Conservation (phyloP, 1,140 invertebrate genomes). For the Propsilocerus akamusi region DNA sequence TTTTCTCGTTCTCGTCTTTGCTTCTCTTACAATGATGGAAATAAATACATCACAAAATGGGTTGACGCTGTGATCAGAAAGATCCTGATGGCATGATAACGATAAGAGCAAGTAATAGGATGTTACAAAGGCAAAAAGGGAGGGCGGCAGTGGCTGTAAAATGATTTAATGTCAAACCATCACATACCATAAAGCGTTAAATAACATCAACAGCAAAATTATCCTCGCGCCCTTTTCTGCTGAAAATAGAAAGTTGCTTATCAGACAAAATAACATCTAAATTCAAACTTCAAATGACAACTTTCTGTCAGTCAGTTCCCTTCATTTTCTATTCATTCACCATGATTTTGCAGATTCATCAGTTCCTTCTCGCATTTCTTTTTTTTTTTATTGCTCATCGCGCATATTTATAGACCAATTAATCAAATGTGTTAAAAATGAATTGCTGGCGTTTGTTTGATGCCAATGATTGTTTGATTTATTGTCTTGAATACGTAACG, state of each 20-base stretch:
- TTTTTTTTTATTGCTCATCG: too few species aligned
- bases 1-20: too few species aligned
- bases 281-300: neutral
- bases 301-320: neutral
- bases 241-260: too few species aligned
- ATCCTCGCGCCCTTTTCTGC: neutral
- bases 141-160: neutral
- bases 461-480: neutral
- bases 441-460: neutral
- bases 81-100: neutral
- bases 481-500: too few species aligned
- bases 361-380: neutral
- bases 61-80: neutral
- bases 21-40: too few species aligned
- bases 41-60: slow-evolving; percentile 3
- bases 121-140: neutral
- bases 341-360: slow-evolving; percentile 1
- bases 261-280: neutral
- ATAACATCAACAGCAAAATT: slow-evolving; percentile 3
- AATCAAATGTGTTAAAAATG: too few species aligned
- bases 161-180: neutral
- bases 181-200: neutral
- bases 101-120: too few species aligned
- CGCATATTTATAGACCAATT: too few species aligned
- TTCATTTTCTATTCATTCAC: too few species aligned